Evolutionary conservation across 2,113 vertebrate genomes (phyloP), one percentile per base, ranked within the genome.

Genomic region (Trematomus loennbergii): DNA sequence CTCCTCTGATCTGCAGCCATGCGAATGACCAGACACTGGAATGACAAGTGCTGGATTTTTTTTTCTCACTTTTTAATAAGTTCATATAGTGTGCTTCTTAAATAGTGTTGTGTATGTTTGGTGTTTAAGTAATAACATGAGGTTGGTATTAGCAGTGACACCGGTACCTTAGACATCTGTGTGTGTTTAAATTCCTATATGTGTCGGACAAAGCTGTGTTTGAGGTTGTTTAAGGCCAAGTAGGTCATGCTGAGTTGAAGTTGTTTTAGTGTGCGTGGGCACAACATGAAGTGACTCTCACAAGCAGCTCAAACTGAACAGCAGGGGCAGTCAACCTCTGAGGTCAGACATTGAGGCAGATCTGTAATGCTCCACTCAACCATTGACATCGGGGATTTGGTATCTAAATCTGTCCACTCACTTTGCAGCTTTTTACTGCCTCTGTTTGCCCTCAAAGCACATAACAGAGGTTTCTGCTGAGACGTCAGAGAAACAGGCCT

Each of bases 341-440:
- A 71, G 86, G 86, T 82, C 88, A 87, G 78, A 72, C 81, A 13
- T 22, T 18, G 53, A 9, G 53, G 74, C 86, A 78, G 81, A 66
- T 54, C 69, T 1, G 71, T 43, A 49, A 65, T 25, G 64, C 70
- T 89, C 67, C 83, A 52, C 63, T 90, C 83, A 78, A 45, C 57
- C 70, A 15, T 86, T 84, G 66, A 83, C 85, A 68, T 85, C 77
- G 3, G 36, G 74, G 79, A 77, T 90, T 87, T 70, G 59, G 75
- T 18, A 81, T 83, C 81, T 84, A 82, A 90, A 89, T 84, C 67
- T 60, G 80, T 84, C 63, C 0, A 13, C 12, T 80, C 33, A 13
- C 49, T 65, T 46, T 66, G 10, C 11, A 64, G 25, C 33, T 66
- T 54, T 17, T 49, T 25, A 22, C 18, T 22, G 48, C 54, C 61